Evolutionary conservation across 2,888 invertebrate genomes (phyloP).

Genomic region (Spicauda simplicius): DNA sequence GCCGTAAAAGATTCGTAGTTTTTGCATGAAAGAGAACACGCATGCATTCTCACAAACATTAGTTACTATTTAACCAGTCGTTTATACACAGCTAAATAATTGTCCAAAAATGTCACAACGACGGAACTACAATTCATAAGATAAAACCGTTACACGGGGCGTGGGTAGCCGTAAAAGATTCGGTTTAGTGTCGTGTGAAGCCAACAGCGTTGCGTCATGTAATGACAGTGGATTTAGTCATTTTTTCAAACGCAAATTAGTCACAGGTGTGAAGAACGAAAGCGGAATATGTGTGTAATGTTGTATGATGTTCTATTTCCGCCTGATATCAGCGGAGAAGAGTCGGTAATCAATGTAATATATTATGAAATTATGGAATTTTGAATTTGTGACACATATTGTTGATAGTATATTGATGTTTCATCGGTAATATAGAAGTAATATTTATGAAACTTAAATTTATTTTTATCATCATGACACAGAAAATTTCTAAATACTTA

Average conservation of each 20-base stretch:
- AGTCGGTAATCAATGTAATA: too few relatives aligned
- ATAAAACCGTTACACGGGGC: constrained; percentile 18
- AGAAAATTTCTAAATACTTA: too few relatives aligned
- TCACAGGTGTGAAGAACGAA: constrained; percentile 15
- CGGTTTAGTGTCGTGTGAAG: constrained; percentile 23
- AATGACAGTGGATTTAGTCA: constrained; percentile 38
- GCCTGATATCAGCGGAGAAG: not conserved
- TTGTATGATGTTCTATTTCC: constrained; percentile 13
- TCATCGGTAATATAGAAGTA: too few relatives aligned
- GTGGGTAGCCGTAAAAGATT: constrained; percentile 17
- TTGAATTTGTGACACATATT: too few relatives aligned
- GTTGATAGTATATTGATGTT: too few relatives aligned
- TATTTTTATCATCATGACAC: too few relatives aligned
- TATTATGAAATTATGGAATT: too few relatives aligned
- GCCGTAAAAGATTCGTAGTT: too few relatives aligned
- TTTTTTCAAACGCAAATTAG: constrained; percentile 12
- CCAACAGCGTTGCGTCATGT: constrained; percentile 41
- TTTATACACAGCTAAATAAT: not conserved
- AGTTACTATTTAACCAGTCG: not conserved
- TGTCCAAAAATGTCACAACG: not conserved
- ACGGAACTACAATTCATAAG: not conserved
- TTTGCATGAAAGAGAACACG: too few relatives aligned
- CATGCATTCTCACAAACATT: too few relatives aligned
- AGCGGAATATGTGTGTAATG: constrained; percentile 2
- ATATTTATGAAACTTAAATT: too few relatives aligned